phyloP scores from a whole-genome alignment of 2,888 invertebrate genomes.

The Spisula subtruncata region DNA sequence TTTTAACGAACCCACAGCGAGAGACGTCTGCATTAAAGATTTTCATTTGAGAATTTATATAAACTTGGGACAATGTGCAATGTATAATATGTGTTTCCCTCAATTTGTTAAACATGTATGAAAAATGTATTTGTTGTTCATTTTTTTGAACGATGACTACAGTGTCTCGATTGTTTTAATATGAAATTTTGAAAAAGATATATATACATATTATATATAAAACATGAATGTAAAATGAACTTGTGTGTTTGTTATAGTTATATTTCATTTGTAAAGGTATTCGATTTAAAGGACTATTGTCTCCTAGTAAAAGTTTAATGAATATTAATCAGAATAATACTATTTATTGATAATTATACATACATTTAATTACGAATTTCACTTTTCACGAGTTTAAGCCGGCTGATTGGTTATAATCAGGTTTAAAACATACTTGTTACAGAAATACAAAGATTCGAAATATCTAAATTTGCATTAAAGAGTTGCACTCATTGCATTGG shows the following conservation, averaged over 20 bases:
- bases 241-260: slow-evolving; percentile 2
- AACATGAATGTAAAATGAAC: slow-evolving; percentile 7
- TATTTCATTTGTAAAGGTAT: too few relatives aligned
- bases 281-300: too few relatives aligned
- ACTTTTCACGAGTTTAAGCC: too few relatives aligned
- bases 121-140: slow-evolving; percentile 18
- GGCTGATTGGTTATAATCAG: too few relatives aligned
- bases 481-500: too few relatives aligned
- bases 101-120: slow-evolving; percentile 4
- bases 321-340: too few relatives aligned
- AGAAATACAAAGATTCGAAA: too few relatives aligned
- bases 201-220: slow-evolving; percentile 18
- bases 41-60: slow-evolving; percentile 38
- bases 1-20: slow-evolving; percentile 57
- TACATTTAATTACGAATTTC: too few relatives aligned
- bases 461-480: too few relatives aligned
- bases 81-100: slow-evolving; percentile 22
- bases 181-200: slow-evolving; percentile 26
- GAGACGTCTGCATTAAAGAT: slow-evolving; percentile 55
- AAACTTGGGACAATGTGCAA: slow-evolving; percentile 49
- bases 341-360: too few relatives aligned
- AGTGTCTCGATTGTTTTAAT: slow-evolving; percentile 42
- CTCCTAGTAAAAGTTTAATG: too few relatives aligned
- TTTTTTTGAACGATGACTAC: slow-evolving; percentile 17
- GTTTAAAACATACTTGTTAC: too few relatives aligned